Conservation (phyloP, 2,797 vertebrate species). For the Lerista edwardsae region DNA sequence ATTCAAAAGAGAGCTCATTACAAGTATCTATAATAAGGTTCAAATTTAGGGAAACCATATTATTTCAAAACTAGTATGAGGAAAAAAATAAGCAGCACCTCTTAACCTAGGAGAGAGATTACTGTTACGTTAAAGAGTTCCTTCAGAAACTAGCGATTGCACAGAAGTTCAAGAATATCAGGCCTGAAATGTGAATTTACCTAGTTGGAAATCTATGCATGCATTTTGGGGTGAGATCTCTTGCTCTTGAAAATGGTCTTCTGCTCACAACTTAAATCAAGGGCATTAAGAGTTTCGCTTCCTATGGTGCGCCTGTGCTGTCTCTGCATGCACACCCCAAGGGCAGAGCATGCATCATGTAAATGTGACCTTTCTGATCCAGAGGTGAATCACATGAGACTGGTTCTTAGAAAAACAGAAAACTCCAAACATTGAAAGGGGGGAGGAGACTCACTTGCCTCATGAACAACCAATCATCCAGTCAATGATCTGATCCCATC, state of each 20-base stretch:
- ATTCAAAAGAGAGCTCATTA: not conserved
- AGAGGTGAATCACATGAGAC: not conserved
- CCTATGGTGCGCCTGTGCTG: not conserved
- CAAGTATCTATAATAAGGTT: conserved; percentile 29
- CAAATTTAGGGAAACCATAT: not conserved
- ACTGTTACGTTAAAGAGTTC: not conserved
- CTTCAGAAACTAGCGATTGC: not conserved
- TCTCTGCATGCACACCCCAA: not conserved
- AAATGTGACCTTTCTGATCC: not conserved
- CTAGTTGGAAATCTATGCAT: not conserved
- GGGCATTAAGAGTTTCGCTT: not conserved
- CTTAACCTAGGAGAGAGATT: not conserved
- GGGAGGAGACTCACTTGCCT: not conserved
- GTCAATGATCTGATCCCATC: too few species aligned
- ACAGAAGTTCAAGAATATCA: not conserved
- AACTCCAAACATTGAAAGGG: not conserved
- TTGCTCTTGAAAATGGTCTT: not conserved
- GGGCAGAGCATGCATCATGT: not conserved
- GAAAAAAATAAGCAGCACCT: not conserved
- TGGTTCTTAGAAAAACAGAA: not conserved
- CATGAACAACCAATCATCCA: not conserved
- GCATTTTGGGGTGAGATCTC: not conserved
- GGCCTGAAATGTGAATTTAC: not conserved
- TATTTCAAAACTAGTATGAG: not conserved
- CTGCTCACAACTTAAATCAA: not conserved